Conservation (phyloP, 2,113 vertebrate species). For the Diphyllodes magnificus region DNA sequence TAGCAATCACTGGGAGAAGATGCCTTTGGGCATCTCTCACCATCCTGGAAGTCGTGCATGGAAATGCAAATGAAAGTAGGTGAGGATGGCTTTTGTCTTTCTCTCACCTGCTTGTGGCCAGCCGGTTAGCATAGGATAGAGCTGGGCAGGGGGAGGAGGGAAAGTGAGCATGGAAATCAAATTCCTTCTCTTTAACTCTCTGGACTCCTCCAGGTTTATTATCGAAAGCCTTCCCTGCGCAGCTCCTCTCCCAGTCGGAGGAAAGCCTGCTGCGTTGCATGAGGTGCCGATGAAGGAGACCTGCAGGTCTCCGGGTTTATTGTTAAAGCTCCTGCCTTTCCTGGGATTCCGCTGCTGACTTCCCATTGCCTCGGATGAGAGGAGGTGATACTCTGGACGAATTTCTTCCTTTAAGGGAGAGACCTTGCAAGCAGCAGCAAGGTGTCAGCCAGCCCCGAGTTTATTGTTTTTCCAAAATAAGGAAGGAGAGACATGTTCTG, state of each 20-base stretch:
- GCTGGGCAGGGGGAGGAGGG: neutral
- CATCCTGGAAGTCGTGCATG: neutral
- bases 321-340: neutral
- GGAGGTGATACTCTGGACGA: neutral
- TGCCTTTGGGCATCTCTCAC: neutral
- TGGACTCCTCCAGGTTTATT: neutral
- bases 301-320: neutral
- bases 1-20: neutral
- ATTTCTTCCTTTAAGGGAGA: neutral
- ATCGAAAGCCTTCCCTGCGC: neutral
- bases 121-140: neutral
- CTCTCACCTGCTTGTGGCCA: neutral
- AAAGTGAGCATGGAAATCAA: neutral
- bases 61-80: neutral
- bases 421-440: neutral
- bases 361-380: neutral
- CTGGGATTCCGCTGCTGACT: neutral
- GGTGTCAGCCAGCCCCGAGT: neutral
- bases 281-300: neutral
- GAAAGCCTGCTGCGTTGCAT: neutral
- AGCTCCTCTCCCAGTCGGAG: neutral
- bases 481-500: neutral
- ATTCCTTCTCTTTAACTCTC: neutral
- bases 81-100: neutral
- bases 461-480: conserved; percentile 48